These are phyloP conservation scores for Rhinopithecus roxellana DNA, from an alignment of 2,113 vertebrate genomes.

Conservation along the genomic window DNA sequence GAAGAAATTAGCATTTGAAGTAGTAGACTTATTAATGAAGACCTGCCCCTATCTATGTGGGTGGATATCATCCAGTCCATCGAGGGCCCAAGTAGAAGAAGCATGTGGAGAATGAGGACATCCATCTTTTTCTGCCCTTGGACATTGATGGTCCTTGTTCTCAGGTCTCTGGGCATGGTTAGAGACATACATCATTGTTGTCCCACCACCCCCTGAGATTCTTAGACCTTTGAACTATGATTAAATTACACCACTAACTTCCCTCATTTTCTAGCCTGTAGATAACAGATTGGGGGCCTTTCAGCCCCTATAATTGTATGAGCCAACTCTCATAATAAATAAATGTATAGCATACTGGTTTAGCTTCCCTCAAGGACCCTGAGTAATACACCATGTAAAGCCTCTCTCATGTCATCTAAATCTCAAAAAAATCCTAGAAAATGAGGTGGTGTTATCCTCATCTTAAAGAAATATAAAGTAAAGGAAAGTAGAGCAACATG, in stretches of 20 bases:
- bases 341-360: not conserved
- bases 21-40: not conserved
- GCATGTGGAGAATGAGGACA: not conserved
- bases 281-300: not conserved
- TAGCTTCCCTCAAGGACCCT: not conserved
- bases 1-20: not conserved
- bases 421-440: not conserved
- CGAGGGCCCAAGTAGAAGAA: not conserved
- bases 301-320: not conserved
- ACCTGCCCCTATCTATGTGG: not conserved
- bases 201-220: too few relatives aligned
- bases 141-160: not conserved
- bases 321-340: not conserved
- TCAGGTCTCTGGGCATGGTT: not conserved
- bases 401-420: not conserved
- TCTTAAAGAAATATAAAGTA: not conserved
- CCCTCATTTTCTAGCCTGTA: not conserved
- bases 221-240: not conserved
- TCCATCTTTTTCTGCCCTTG: not conserved
- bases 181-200: not conserved
- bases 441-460: not conserved
- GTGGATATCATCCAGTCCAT: not conserved
- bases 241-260: not conserved
- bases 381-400: not conserved
- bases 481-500: not conserved